Base-by-base conservation (phyloP, 1,140 invertebrate genomes). In the Orchestia grillus region DNA sequence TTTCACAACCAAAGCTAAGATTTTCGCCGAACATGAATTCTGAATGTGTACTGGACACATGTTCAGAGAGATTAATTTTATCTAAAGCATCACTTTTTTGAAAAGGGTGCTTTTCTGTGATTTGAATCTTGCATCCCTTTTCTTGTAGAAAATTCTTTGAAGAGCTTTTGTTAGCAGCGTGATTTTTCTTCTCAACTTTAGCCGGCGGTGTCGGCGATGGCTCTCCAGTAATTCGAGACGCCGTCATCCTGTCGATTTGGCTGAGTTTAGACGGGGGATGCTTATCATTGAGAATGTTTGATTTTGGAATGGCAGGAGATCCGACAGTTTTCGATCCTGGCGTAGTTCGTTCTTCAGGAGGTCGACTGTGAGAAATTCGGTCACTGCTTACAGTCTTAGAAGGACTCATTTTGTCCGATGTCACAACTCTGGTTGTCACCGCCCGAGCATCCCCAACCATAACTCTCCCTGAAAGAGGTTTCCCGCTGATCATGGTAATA, bases 211-310 rank as follows among this genome's bases (percentile, higher is more conserved):
- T 40, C 40, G 41, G 92, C 1, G 92, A 36, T 40, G 41, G 44
- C 19, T 94, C 92, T 6, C 92, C 44, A 45, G 19, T 40, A 44
- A 45, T 45, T 44, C 92, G 43, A 28, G 92, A 44, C 19, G 92
- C 92, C 4, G 92, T 94, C 92, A 94, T 94, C 44, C 92, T 94
- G n/a, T 94, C 92, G 41, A 94, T 94, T 94, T 94, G 92, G 36
- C 92, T 44, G 11, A 94, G 44, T 94, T 94, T 94, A 4, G 92
- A 94, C 41, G 44, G 92, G 40, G 92, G 92, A 94, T 94, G 92
- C 36, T 94, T 94, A 45, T 94, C 92, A 28, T 15, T 45, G 11
- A 47, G 1, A 0, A 40, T 44, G 44, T 94, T 42, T 42, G 44
- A 3, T n/a, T 94, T 94, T 47, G 44, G 44, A 11, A 45, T 44